These are phyloP conservation scores for Campoplex nolae DNA, from an alignment of 2,888 invertebrate species.

Conservation along the genomic window DNA sequence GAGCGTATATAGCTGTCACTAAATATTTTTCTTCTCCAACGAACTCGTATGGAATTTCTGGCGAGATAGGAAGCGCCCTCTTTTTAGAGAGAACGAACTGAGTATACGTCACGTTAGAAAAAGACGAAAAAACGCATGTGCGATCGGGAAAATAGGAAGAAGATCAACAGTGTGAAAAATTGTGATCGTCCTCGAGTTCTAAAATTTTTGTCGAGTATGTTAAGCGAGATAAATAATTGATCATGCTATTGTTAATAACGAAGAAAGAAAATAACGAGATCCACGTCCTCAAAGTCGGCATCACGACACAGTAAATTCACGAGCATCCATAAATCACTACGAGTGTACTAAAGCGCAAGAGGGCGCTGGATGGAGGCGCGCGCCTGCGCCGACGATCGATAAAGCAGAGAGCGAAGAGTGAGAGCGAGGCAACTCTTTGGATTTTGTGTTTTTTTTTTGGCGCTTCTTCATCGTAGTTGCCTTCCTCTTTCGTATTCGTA, in stretches of 20 bases:
- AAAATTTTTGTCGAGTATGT: too few species aligned
- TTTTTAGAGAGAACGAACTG: constrained; percentile 15
- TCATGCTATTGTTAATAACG: too few species aligned
- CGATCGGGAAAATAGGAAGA: background rate
- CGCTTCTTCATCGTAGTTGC: constrained; percentile 40
- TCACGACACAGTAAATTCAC: background rate
- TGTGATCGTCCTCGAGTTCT: too few species aligned
- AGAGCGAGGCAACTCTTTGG: constrained; percentile 52
- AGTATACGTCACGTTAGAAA: constrained; percentile 20
- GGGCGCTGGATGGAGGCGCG: background rate
- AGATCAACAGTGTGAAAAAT: background rate
- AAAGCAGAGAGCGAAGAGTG: constrained; percentile 34
- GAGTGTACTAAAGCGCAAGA: constrained; percentile 46
- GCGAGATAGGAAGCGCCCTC: background rate
- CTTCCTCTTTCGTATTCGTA: constrained; percentile 2
- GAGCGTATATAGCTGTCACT: constrained; percentile 79
- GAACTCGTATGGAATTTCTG: constrained; percentile 70
- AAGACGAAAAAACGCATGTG: constrained; percentile 34
- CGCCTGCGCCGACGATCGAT: constrained; percentile 62
- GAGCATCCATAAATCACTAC: background rate
- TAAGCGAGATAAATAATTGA: too few species aligned
- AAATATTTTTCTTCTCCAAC: constrained; percentile 83
- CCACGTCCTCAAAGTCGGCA: background rate
- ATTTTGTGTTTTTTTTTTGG: constrained; percentile 58
- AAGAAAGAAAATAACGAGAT: background rate